A percentile compares a stretch with the other conserved stretches of the same genome.
phyloP scores from a whole-genome alignment of 1,140 invertebrate genomes.

The Zaprionus ornatus region DNA sequence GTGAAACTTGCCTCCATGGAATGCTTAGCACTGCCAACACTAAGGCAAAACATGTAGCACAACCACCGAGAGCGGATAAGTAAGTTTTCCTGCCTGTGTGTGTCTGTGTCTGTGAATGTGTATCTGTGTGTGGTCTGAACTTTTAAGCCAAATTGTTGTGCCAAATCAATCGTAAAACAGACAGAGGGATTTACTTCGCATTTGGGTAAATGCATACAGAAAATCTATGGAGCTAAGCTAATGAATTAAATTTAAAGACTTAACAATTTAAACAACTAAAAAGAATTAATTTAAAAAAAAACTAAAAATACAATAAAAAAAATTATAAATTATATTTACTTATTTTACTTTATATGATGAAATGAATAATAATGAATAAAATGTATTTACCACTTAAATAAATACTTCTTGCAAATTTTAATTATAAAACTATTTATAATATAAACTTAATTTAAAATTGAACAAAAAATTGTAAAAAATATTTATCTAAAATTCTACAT shows the following conservation, averaged over 20 bases:
- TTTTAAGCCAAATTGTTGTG: constrained; percentile 25
- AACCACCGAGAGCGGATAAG: constrained; percentile 2
- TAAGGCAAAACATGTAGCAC: constrained; percentile 1
- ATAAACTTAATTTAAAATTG: too few relatives aligned
- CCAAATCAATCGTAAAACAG: constrained; percentile 21
- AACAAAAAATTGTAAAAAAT: too few relatives aligned
- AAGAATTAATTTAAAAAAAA: not conserved
- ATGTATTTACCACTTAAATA: too few relatives aligned
- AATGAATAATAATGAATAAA: too few relatives aligned
- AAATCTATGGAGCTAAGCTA: not conserved
- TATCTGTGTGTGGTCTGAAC: constrained; percentile 5
- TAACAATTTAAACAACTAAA: not conserved
- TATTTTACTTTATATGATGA: too few relatives aligned
- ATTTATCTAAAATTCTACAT: too few relatives aligned
- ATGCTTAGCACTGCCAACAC: constrained; percentile 8
- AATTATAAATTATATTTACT: too few relatives aligned
- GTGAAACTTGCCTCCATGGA: constrained; percentile 2
- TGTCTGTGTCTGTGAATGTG: not conserved
- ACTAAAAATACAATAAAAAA: too few relatives aligned
- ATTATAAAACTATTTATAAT: too few relatives aligned
- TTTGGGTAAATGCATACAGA: not conserved
- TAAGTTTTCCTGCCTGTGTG: constrained; percentile 7
- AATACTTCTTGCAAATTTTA: too few relatives aligned
- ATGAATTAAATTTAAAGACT: not conserved
- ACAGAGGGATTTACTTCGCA: constrained; percentile 9